Percentiles rank a stretch among this genome's conserved stretches.
phyloP scores from a whole-genome alignment of 2,113 vertebrate genomes.

The Chlorodrepanis virens region DNA sequence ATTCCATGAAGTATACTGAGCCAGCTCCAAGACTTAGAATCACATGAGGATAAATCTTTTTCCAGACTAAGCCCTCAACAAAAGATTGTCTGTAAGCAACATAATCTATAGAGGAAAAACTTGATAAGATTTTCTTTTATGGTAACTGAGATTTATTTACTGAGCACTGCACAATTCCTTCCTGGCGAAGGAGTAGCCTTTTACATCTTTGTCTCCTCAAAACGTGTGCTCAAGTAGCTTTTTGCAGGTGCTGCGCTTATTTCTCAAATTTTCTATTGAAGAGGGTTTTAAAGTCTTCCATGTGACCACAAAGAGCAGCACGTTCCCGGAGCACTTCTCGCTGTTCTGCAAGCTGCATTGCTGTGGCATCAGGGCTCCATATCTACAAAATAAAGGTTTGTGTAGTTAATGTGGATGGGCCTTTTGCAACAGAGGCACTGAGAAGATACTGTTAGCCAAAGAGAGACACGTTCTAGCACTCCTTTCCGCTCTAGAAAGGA shows the following conservation, averaged over 20 bases:
- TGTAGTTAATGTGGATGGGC: background rate
- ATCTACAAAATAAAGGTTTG: constrained; percentile 67
- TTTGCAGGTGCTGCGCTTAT: constrained; percentile 55
- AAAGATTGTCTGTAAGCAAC: background rate
- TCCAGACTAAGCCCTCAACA: background rate
- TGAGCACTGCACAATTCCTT: background rate
- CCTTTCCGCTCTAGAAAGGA: background rate
- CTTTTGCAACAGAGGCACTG: background rate
- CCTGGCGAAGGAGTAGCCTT: background rate
- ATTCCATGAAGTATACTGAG: background rate
- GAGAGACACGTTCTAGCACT: background rate
- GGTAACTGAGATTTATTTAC: background rate
- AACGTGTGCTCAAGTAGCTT: background rate
- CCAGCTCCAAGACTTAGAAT: background rate
- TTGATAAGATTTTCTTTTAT: background rate
- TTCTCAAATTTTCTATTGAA: constrained; percentile 76
- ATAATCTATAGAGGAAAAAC: background rate
- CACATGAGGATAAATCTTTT: background rate
- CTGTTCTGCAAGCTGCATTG: constrained; percentile 75
- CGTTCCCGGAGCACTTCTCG: constrained; percentile 68
- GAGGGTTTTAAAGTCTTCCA: constrained; percentile 79
- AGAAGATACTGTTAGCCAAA: background rate
- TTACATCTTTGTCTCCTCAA: background rate
- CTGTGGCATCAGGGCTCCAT: constrained; percentile 80
- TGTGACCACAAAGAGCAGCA: constrained; percentile 71